phyloP scores from a whole-genome alignment of 2,888 invertebrate genomes.

The Microplitis manilae region DNA sequence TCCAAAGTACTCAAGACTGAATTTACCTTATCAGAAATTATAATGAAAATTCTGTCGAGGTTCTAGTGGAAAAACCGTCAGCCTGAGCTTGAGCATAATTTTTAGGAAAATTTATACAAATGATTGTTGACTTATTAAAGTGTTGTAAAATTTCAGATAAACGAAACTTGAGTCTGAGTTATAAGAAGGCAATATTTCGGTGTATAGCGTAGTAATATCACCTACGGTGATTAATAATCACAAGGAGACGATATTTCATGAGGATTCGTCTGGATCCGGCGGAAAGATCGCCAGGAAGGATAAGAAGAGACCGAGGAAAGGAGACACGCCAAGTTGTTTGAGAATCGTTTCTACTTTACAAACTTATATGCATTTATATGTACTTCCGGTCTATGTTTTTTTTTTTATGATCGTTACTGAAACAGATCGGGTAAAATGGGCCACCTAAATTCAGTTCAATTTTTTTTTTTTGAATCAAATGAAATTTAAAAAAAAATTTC shows the following conservation, averaged over 20 bases:
- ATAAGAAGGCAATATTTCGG: background rate
- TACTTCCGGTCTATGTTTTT: background rate
- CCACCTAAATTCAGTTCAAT: background rate
- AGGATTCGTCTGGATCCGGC: constrained; percentile 52
- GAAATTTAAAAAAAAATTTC: too few species aligned
- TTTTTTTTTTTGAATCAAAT: background rate
- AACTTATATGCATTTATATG: constrained; percentile 38
- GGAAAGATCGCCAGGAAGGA: constrained; percentile 55
- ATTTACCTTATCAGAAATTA: background rate
- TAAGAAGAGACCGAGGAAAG: constrained; percentile 56
- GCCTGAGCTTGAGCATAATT: too few species aligned
- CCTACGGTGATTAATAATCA: constrained; percentile 63
- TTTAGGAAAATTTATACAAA: too few species aligned
- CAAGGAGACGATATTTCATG: constrained; percentile 65
- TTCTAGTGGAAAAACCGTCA: too few species aligned
- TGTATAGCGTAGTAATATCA: constrained; percentile 29
- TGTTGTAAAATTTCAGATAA: background rate
- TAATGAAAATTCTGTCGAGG: background rate
- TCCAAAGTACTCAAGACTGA: background rate
- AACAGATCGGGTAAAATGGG: background rate
- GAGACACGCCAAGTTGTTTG: constrained; percentile 61
- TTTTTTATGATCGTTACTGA: background rate
- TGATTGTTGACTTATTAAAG: too few species aligned
- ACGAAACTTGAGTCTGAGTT: background rate
- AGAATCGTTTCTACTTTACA: constrained; percentile 37